Conservation (phyloP, 1,140 invertebrate genomes). For the Drosophila persimilis region DNA sequence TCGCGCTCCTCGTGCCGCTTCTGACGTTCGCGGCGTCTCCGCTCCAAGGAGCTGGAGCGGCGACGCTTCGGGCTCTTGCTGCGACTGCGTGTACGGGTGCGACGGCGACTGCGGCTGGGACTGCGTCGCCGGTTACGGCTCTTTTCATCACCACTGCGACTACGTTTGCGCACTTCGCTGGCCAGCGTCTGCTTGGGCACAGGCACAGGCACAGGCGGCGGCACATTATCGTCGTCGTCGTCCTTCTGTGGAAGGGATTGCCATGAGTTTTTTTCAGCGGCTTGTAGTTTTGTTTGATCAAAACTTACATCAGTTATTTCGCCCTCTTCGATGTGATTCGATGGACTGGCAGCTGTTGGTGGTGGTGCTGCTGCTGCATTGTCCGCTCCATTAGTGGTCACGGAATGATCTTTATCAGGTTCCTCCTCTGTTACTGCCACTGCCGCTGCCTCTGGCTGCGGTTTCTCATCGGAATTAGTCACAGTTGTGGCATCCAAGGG, state of each 20-base stretch:
- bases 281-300: no score
- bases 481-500: no score
- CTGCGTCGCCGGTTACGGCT: slow-evolving; percentile 12
- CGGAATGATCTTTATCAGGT: slow-evolving; percentile 4
- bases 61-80: slow-evolving; percentile 53
- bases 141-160: slow-evolving; percentile 28
- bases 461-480: not conserved
- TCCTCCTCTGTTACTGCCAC: no score
- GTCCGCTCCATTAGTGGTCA: slow-evolving; percentile 48
- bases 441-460: not conserved
- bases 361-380: not conserved
- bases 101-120: slow-evolving; percentile 39
- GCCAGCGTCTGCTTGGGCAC: no score
- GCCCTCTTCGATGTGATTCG: slow-evolving; percentile 59
- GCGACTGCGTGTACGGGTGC: slow-evolving; percentile 52
- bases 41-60: slow-evolving; percentile 65
- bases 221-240: no score
- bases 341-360: not conserved
- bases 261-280: no score
- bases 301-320: slow-evolving; percentile 68
- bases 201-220: not conserved
- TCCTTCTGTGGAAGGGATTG: not conserved
- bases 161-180: slow-evolving; percentile 28
- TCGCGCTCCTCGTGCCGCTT: slow-evolving; percentile 67
- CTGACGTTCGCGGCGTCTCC: slow-evolving; percentile 65